phyloP scores from a whole-genome alignment of 2,888 invertebrate genomes.

The Pogonocherus hispidulus region DNA sequence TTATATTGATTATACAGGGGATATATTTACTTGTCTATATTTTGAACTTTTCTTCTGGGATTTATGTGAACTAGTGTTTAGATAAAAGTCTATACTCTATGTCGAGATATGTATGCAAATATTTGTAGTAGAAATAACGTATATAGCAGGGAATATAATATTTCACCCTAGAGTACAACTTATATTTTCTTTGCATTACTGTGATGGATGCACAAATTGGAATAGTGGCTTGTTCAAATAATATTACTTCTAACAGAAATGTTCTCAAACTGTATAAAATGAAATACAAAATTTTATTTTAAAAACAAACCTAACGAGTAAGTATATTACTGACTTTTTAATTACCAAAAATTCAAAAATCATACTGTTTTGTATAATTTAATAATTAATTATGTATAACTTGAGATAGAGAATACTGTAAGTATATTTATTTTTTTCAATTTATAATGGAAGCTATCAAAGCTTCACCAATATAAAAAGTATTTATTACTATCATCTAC shows the following conservation, averaged over 20 bases:
- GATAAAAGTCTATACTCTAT: constrained; percentile 5
- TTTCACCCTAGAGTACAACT: constrained; percentile 9
- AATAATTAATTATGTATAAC: no score
- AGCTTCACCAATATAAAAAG: no score
- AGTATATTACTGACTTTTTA: no score
- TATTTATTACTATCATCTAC: no score
- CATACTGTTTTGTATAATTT: no score
- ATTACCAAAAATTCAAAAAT: background rate
- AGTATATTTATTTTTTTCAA: no score
- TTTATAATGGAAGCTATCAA: no score
- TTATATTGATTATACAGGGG: no score
- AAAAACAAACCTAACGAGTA: background rate
- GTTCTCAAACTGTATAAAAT: background rate
- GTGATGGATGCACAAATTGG: constrained; percentile 14
- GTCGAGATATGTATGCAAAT: constrained; percentile 23
- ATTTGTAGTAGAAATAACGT: constrained; percentile 23
- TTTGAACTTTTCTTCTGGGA: constrained; percentile 3
- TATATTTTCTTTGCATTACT: constrained; percentile 29
- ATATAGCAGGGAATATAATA: constrained; percentile 3
- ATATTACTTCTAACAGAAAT: background rate
- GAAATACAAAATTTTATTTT: background rate
- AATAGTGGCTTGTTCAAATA: constrained; percentile 10
- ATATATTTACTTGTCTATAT: no score
- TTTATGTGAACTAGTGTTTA: background rate
- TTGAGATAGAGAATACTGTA: no score